Evolutionary conservation across 2,888 invertebrate genomes (phyloP).

Genomic region (Rugalucina vietnamica): DNA sequence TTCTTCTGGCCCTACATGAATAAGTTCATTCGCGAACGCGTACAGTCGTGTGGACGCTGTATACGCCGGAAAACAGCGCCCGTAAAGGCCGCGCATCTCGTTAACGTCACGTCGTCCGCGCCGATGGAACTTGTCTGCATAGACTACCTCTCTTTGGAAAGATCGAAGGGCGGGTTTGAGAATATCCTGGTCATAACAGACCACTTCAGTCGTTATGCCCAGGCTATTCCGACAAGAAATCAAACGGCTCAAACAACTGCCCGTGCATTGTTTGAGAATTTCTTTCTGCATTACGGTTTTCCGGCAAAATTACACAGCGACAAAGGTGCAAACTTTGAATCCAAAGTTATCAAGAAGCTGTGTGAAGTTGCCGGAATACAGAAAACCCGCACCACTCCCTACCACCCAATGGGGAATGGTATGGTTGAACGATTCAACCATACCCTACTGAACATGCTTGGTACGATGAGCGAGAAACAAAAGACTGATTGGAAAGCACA

Average conservation of each 20-base stretch:
- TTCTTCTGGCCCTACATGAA: slow-evolving; percentile 2
- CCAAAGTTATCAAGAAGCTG: slow-evolving; percentile 29
- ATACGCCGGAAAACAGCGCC: not conserved
- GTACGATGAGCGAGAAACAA: not conserved
- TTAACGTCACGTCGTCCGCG: slow-evolving; percentile 13
- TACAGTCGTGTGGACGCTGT: not conserved
- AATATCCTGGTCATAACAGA: too few relatives aligned
- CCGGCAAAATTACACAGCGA: slow-evolving; percentile 38
- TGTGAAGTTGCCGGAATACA: slow-evolving; percentile 26
- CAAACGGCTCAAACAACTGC: slow-evolving; percentile 44
- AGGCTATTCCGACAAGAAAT: slow-evolving; percentile 37
- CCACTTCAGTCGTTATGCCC: too few relatives aligned
- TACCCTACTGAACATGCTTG: slow-evolving; percentile 1
- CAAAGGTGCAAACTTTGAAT: slow-evolving; percentile 43
- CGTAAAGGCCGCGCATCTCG: not conserved
- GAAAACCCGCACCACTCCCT: slow-evolving; percentile 39
- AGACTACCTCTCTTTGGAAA: too few relatives aligned
- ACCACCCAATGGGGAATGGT: slow-evolving; percentile 3
- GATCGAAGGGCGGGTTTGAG: too few relatives aligned
- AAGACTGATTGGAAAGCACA: not conserved
- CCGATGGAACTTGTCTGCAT: too few relatives aligned
- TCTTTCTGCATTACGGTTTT: slow-evolving; percentile 39
- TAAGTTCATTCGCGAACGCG: not conserved
- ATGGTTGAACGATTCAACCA: slow-evolving; percentile 3
- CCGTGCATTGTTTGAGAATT: slow-evolving; percentile 31